Conservation (phyloP, 1,140 invertebrate genomes). For the Tetranychus cinnabarinus region DNA sequence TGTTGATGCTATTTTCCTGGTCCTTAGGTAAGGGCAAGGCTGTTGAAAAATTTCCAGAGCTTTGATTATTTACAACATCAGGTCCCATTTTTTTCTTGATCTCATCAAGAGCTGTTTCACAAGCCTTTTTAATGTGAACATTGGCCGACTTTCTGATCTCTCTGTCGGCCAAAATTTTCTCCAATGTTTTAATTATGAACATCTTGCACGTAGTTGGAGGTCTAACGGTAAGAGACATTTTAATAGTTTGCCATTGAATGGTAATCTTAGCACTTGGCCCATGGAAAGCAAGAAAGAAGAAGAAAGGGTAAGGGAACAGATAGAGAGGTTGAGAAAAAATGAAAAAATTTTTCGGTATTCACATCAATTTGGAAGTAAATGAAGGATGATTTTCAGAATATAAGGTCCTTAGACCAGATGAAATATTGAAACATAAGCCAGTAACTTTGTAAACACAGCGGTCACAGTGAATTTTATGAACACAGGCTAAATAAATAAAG, state of each 20-base stretch:
- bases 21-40: constrained; percentile 68
- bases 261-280: constrained; percentile 94
- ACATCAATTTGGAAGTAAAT: too few species aligned
- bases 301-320: too few species aligned
- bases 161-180: constrained; percentile 87
- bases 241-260: constrained; percentile 95
- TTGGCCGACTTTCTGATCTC: constrained; percentile 88
- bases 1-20: constrained; percentile 34
- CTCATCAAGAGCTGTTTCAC: constrained; percentile 79
- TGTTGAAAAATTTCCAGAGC: constrained; percentile 34
- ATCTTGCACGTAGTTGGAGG: constrained; percentile 40
- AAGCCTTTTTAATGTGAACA: constrained; percentile 79
- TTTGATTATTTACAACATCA: constrained; percentile 20
- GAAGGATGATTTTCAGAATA: too few species aligned
- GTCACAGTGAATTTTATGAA: too few species aligned
- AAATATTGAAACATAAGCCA: too few species aligned
- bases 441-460: too few species aligned
- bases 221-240: constrained; percentile 54
- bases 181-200: constrained; percentile 87
- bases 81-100: constrained; percentile 32
- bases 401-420: too few species aligned
- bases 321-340: too few species aligned
- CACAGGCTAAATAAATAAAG: too few species aligned
- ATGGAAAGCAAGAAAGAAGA: constrained; percentile 33
- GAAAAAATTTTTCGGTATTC: too few species aligned